Percentiles rank a stretch among this genome's conserved stretches.
Conservation (phyloP, 2,888 invertebrate genomes). For the Dolichomitus sp. region DNA sequence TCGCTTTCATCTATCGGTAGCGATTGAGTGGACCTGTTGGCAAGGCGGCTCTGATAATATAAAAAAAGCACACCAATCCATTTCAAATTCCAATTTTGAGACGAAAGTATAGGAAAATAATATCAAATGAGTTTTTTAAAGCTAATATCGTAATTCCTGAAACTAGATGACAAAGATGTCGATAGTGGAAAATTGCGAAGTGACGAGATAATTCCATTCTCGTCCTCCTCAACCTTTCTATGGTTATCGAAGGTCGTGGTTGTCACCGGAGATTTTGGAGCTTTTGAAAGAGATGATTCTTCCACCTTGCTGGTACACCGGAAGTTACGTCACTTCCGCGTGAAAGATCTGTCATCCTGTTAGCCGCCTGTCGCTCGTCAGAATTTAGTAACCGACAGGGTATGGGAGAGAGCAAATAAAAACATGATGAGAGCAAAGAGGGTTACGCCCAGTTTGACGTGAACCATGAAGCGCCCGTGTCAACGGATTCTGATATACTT, state of each 20-base stretch:
- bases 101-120: not conserved
- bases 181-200: not conserved
- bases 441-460: slow-evolving; percentile 1
- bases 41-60: slow-evolving; percentile 13
- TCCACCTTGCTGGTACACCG: not conserved
- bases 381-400: slow-evolving; percentile 8
- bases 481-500: slow-evolving; percentile 6
- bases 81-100: not conserved
- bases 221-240: not conserved
- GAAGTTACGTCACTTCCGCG: slow-evolving; percentile 16
- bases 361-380: slow-evolving; percentile 25
- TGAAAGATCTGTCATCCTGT: slow-evolving; percentile 40
- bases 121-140: not conserved
- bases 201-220: not conserved
- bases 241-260: slow-evolving; percentile 32
- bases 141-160: not conserved
- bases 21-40: slow-evolving; percentile 10
- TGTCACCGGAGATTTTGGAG: slow-evolving; percentile 3
- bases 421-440: slow-evolving; percentile 7
- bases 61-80: not conserved
- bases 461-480: not conserved
- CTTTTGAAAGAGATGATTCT: slow-evolving; percentile 5
- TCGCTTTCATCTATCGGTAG: not conserved
- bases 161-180: not conserved
- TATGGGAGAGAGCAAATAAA: slow-evolving; percentile 24